Evolutionary conservation across 1,140 invertebrate species (phyloP).

Genomic region (Theocolax elegans): DNA sequence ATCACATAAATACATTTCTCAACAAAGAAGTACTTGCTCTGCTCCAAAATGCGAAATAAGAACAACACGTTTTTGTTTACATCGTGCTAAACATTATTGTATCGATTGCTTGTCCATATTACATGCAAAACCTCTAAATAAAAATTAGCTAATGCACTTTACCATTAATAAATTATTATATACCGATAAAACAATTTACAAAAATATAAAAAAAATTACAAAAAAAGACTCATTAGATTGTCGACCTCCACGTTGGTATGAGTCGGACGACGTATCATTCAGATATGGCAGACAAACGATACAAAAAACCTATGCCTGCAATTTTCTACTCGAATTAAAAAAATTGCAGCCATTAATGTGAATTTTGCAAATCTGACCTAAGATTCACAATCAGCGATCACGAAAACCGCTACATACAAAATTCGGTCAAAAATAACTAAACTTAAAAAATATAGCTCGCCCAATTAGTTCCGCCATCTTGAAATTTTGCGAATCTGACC

Average conservation of each 20-base stretch:
- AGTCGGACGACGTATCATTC: neutral
- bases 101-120: neutral
- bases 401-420: no score
- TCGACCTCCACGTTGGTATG: constrained; percentile 1
- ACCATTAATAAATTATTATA: neutral
- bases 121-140: constrained; percentile 4
- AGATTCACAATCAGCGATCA: no score
- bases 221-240: neutral
- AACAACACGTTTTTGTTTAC: neutral
- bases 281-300: neutral
- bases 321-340: no score
- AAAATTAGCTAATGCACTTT: neutral
- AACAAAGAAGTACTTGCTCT: neutral
- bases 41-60: neutral
- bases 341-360: no score
- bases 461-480: no score
- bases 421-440: no score
- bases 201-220: neutral
- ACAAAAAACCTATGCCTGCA: no score
- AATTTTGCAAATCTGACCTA: no score
- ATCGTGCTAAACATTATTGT: neutral
- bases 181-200: neutral
- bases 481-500: no score
- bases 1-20: neutral
- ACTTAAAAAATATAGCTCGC: no score